Conservation (phyloP, 2,797 vertebrate genomes). For the Myotis pilosus region DNA sequence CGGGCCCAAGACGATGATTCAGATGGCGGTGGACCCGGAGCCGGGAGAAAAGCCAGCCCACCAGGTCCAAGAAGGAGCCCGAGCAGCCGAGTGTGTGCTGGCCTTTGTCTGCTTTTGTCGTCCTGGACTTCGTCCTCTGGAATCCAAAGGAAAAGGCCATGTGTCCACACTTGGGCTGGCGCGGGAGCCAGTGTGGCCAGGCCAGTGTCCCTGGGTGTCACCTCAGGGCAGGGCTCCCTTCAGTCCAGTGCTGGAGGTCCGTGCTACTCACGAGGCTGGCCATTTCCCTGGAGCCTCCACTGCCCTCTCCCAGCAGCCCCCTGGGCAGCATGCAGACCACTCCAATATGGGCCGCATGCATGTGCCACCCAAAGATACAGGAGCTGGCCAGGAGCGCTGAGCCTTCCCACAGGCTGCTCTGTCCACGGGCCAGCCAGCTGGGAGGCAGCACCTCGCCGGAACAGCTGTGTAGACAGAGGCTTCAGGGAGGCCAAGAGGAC, state of each 20-base stretch:
- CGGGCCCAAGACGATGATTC: fast-evolving
- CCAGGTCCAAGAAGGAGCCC: neutral
- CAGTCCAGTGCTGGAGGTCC: fast-evolving
- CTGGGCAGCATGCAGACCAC: neutral
- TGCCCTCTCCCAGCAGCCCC: neutral
- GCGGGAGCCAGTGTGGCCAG: neutral
- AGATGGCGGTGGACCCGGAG: fast-evolving
- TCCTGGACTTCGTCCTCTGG: neutral
- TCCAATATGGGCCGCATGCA: neutral
- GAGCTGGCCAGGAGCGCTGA: neutral
- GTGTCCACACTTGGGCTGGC: neutral
- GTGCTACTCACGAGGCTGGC: neutral
- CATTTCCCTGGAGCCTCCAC: neutral
- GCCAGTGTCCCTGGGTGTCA: neutral
- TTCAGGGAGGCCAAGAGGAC: neutral
- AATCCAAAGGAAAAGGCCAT: neutral
- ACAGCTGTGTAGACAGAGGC: neutral
- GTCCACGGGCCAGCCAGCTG: too few relatives aligned
- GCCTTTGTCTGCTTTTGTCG: neutral
- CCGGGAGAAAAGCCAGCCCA: neutral
- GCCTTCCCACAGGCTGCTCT: neutral
- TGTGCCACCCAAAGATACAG: neutral
- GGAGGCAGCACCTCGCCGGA: neutral
- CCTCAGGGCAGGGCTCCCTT: neutral
- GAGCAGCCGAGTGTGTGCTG: neutral